phyloP scores from a whole-genome alignment of 2,888 invertebrate genomes.

The Mythimna pallens region DNA sequence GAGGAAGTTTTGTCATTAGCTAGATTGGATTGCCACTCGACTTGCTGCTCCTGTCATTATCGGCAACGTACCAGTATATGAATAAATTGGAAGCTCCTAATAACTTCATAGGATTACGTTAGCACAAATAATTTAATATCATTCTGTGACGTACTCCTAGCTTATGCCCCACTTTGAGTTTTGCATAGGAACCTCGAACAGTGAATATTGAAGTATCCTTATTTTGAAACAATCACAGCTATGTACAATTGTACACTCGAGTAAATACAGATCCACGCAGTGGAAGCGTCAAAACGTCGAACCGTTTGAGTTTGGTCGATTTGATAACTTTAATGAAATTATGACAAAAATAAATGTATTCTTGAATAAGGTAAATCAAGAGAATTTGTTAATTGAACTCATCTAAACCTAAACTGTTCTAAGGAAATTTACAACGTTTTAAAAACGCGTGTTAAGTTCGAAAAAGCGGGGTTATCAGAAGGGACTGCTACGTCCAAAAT shows the following conservation, averaged over 20 bases:
- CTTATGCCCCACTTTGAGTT: background rate
- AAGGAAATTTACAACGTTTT: slow-evolving; percentile 15
- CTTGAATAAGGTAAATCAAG: background rate
- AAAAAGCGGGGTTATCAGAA: slow-evolving; percentile 37
- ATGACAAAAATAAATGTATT: slow-evolving; percentile 16
- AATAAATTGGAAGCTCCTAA: slow-evolving; percentile 50
- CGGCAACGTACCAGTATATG: slow-evolving; percentile 46
- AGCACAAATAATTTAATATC: slow-evolving; percentile 22
- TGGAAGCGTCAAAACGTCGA: slow-evolving; percentile 19
- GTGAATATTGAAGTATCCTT: slow-evolving; percentile 10
- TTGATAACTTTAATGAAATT: slow-evolving; percentile 44
- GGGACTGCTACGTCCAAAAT: slow-evolving; percentile 2
- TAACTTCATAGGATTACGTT: slow-evolving; percentile 30
- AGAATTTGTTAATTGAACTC: slow-evolving; percentile 42
- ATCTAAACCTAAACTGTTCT: slow-evolving; percentile 7
- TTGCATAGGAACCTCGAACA: background rate
- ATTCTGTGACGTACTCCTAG: background rate
- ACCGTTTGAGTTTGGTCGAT: slow-evolving; percentile 30
- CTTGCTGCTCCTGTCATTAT: slow-evolving; percentile 60
- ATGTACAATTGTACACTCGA: slow-evolving; percentile 21
- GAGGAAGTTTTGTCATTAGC: slow-evolving; percentile 65
- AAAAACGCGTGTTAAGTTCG: slow-evolving; percentile 17
- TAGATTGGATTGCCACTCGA: slow-evolving; percentile 64
- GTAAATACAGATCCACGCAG: slow-evolving; percentile 22
- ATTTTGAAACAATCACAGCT: slow-evolving; percentile 25